phyloP scores from a whole-genome alignment of 64 coral and sea anemone species.

The Exaiptasia diaphana region DNA sequence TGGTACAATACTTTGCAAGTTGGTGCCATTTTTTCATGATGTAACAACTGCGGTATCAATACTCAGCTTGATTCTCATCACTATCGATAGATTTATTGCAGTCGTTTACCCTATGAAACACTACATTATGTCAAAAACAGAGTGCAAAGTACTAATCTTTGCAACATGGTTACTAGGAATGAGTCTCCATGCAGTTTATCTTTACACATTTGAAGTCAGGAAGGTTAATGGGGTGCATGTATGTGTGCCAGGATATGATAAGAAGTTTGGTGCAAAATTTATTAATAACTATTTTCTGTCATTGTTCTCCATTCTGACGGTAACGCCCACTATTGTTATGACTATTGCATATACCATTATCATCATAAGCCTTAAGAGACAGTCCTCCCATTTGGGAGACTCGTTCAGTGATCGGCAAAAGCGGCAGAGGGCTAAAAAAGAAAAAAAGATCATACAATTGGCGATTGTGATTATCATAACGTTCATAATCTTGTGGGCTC shows the following conservation, averaged over 20 bases:
- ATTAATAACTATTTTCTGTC: slow-evolving; percentile 3
- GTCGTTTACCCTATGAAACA: slow-evolving; percentile 64
- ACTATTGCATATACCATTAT: slow-evolving; percentile 26
- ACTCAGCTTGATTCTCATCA: slow-evolving; percentile 53
- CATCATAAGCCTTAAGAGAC: slow-evolving; percentile 23
- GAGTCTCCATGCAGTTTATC: slow-evolving; percentile 15
- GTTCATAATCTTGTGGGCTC: slow-evolving; percentile 30
- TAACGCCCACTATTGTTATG: not conserved
- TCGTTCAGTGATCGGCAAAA: slow-evolving; percentile 10
- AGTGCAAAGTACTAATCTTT: not conserved
- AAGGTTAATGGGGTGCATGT: not conserved
- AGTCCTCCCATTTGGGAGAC: not conserved
- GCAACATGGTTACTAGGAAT: slow-evolving; percentile 10
- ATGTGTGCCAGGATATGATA: not conserved
- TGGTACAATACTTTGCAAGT: slow-evolving; percentile 29
- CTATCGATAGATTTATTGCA: slow-evolving; percentile 60
- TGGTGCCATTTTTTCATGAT: slow-evolving; percentile 40
- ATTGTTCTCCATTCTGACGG: not conserved
- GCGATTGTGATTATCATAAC: slow-evolving; percentile 22
- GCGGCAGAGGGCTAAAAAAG: slow-evolving; percentile 10
- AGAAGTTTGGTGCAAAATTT: not conserved
- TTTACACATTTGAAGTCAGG: slow-evolving; percentile 1
- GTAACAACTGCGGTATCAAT: slow-evolving; percentile 67
- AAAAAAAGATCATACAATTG: slow-evolving; percentile 13
- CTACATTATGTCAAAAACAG: slow-evolving; percentile 12